Conservation (phyloP, 2,888 invertebrate species). For the Ditula angustiorana region DNA sequence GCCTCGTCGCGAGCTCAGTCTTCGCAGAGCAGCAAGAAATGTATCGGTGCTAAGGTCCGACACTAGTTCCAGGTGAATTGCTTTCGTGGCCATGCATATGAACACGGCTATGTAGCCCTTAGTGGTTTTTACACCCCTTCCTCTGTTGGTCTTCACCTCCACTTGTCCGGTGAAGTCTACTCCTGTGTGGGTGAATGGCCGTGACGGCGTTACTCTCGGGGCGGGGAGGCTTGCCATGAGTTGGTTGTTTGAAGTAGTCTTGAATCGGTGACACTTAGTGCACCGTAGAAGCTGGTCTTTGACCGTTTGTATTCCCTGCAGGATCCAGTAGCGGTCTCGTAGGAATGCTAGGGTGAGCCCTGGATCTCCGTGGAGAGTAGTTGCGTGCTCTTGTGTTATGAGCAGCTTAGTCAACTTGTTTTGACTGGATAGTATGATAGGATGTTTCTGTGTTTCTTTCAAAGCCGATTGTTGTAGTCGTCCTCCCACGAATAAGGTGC, state of each 20-base stretch:
- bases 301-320: slow-evolving; percentile 21
- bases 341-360: background rate
- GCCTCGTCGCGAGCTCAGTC: slow-evolving; percentile 41
- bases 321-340: slow-evolving; percentile 28
- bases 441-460: background rate
- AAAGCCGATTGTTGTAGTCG: background rate
- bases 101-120: slow-evolving; percentile 35
- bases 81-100: slow-evolving; percentile 32
- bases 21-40: slow-evolving; percentile 41
- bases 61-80: slow-evolving; percentile 38
- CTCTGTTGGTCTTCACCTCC: slow-evolving; percentile 23
- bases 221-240: slow-evolving; percentile 34
- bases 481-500: background rate
- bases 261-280: slow-evolving; percentile 22
- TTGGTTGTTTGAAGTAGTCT: slow-evolving; percentile 16
- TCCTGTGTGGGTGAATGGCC: slow-evolving; percentile 33
- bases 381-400: slow-evolving; percentile 20
- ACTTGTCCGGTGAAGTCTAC: slow-evolving; percentile 38
- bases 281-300: slow-evolving; percentile 27
- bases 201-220: slow-evolving; percentile 18
- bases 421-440: background rate
- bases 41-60: slow-evolving; percentile 35
- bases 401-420: background rate
- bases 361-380: slow-evolving; percentile 40
- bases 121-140: slow-evolving; percentile 27